Evolutionary conservation across 2,888 invertebrate genomes (phyloP).

Genomic region (Scaptomyza polygonia): DNA sequence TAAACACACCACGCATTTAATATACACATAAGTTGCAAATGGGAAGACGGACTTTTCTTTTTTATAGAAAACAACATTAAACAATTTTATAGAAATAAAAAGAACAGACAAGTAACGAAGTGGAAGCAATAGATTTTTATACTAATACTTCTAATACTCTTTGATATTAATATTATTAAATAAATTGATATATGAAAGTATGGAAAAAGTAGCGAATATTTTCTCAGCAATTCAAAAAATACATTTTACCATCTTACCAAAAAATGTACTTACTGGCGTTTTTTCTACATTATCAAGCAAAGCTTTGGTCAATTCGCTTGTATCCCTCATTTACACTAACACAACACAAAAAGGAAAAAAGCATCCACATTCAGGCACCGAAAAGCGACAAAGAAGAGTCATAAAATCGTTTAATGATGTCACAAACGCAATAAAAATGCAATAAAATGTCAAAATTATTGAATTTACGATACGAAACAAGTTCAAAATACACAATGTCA

Average conservation of each 20-base stretch:
- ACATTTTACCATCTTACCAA: no score
- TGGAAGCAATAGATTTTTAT: neutral
- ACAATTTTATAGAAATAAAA: slow-evolving; percentile 28
- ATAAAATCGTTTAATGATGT: slow-evolving; percentile 80
- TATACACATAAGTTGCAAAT: slow-evolving; percentile 58
- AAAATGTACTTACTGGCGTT: neutral
- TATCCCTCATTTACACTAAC: slow-evolving; percentile 1
- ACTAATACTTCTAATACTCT: slow-evolving; percentile 22
- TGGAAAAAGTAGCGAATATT: no score
- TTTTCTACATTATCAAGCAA: neutral
- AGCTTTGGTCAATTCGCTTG: slow-evolving; percentile 2
- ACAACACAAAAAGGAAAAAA: neutral
- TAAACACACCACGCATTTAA: slow-evolving; percentile 52
- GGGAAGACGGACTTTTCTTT: slow-evolving; percentile 61
- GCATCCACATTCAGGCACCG: slow-evolving; percentile 55
- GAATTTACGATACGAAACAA: slow-evolving; percentile 81
- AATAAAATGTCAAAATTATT: slow-evolving; percentile 81
- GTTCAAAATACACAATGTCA: slow-evolving; percentile 69
- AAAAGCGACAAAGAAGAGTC: slow-evolving; percentile 76
- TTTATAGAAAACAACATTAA: slow-evolving; percentile 69
- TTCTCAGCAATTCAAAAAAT: no score
- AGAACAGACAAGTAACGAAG: slow-evolving; percentile 32
- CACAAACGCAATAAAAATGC: slow-evolving; percentile 80
- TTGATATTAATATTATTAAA: no score
- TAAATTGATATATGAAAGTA: no score